phyloP scores from a whole-genome alignment of 2,113 vertebrate species.

The Pogona vitticeps region DNA sequence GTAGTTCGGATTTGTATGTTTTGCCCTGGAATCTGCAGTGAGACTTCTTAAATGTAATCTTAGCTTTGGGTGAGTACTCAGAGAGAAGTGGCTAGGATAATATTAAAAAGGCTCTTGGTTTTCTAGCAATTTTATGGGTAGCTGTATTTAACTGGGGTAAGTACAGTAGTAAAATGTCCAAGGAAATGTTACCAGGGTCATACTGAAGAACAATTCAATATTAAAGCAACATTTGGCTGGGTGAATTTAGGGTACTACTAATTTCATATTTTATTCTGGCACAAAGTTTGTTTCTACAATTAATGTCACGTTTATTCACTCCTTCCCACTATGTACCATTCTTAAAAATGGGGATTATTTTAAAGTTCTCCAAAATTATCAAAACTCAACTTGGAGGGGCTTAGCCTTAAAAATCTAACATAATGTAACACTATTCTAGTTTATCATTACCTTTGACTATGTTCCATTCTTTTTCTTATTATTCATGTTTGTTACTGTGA shows the following conservation, averaged over 20 bases:
- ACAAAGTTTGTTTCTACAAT: not conserved
- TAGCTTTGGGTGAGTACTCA: not conserved
- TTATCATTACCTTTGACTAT: not conserved
- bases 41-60: not conserved
- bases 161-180: not conserved
- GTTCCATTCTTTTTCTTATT: not conserved
- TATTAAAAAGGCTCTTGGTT: not conserved
- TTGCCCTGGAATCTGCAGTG: not conserved
- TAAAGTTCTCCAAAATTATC: not conserved
- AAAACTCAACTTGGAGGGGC: not conserved
- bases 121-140: not conserved
- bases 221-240: not conserved
- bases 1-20: not conserved
- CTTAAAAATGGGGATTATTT: constrained; percentile 6
- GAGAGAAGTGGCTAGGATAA: not conserved
- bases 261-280: constrained; percentile 25
- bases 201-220: not conserved
- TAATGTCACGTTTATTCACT: constrained; percentile 8
- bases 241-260: not conserved
- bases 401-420: not conserved
- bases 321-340: not conserved
- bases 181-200: not conserved
- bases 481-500: not conserved
- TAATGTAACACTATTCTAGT: not conserved
- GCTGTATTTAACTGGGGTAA: not conserved